Evolutionary conservation across 2,797 vertebrate genomes (phyloP).

Genomic region (Danionella dracula): DNA sequence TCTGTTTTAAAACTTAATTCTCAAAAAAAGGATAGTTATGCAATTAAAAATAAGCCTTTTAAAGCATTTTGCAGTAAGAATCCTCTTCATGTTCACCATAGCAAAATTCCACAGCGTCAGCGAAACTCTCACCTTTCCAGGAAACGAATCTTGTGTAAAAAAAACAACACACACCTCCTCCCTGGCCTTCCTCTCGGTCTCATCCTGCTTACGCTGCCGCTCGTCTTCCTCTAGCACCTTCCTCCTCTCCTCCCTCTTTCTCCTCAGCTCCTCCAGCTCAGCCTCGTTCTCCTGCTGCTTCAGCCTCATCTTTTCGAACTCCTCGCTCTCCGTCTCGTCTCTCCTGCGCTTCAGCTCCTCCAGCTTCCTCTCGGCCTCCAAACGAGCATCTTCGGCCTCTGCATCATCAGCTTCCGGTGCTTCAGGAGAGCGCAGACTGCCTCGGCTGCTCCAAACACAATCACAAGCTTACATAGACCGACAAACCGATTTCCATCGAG

Average conservation of each 20-base stretch:
- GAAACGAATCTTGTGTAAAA: neutral
- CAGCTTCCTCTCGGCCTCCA: slow-evolving; percentile 81
- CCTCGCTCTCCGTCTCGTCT: slow-evolving; percentile 84
- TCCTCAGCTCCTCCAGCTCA: slow-evolving; percentile 92
- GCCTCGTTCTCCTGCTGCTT: slow-evolving; percentile 87
- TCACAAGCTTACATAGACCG: too few species aligned
- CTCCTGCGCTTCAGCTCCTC: slow-evolving; percentile 87
- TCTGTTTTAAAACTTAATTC: too few species aligned
- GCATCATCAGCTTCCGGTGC: slow-evolving; percentile 60
- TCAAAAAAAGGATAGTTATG: too few species aligned
- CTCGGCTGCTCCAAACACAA: slow-evolving; percentile 61
- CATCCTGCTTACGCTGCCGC: slow-evolving; percentile 83
- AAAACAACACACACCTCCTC: slow-evolving; percentile 75
- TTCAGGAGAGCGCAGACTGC: slow-evolving; percentile 63
- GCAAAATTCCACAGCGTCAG: neutral
- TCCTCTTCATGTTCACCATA: too few species aligned
- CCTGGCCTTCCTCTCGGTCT: slow-evolving; percentile 77
- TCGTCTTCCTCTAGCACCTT: slow-evolving; percentile 94
- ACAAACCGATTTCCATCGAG: too few species aligned
- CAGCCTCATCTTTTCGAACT: slow-evolving; percentile 86
- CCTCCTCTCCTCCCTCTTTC: slow-evolving; percentile 85
- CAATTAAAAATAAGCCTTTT: too few species aligned
- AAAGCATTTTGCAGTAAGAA: too few species aligned
- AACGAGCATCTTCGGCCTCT: slow-evolving; percentile 58
- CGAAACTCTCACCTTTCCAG: too few species aligned